Base-by-base conservation (phyloP, 2,797 vertebrate species). In the Sphenodon punctatus region DNA sequence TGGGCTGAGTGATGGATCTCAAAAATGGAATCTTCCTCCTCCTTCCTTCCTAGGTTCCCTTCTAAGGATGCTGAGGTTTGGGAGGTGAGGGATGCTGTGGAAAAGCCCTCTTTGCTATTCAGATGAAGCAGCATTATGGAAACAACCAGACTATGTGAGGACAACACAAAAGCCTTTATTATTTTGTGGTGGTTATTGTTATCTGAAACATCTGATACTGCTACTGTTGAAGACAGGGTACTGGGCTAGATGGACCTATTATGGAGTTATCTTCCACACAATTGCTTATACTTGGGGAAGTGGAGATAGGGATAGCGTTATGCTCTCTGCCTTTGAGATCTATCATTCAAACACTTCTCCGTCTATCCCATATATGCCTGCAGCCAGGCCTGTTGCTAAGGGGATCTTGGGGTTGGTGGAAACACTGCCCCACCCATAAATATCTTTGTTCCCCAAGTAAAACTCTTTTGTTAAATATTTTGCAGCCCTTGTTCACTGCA, bases 1-100 rank as follows among this genome's bases (percentile, higher is more conserved):
- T 65, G 48, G 75, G 36, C 74, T 75, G 51, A 75, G 32, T 59
- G 76, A 87, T 59, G 48, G 66, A 72, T 68, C 72, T 77, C n/a
- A 60, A 27, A 72, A 78, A 59, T 48, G 75, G 78, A 49, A 87
- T 73, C 76, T 83, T 41, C 70, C 27, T 46, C 64, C 53, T 43
- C 80, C 65, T 76, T 72, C 6, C 0, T 34, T 56, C 73, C 36
- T 45, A 46, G 10, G 0, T 2, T 67, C 41, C 43, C 68, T 43
- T 32, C 25, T 30, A 46, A 42, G 34, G 42, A 12, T 14, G 53
- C 53, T 69, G 78, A 72, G 78, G 46, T 23, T 80, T n/a, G n/a
- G n/a, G n/a, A n/a, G n/a, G n/a, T n/a, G n/a, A n/a, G n/a, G n/a
- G n/a, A n/a, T n/a, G n/a, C n/a, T n/a, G n/a, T n/a, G n/a, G n/a